phyloP scores from a whole-genome alignment of 2,113 vertebrate genomes.

The Penelope pileata region DNA sequence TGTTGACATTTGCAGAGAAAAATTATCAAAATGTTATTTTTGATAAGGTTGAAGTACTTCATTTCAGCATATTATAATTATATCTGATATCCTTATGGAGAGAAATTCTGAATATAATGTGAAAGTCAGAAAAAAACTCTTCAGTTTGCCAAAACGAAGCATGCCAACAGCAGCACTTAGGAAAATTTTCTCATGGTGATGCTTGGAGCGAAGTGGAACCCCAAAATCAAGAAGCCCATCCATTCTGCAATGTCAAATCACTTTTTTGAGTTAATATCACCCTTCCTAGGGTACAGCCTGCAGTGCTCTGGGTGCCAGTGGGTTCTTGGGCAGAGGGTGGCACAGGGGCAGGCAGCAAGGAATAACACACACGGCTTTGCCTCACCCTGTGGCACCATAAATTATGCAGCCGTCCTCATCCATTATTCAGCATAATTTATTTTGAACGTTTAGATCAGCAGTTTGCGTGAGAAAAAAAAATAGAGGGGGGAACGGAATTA shows the following conservation, averaged over 20 bases:
- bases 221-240: neutral
- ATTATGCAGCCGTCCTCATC: conserved; percentile 77
- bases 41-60: conserved; percentile 68
- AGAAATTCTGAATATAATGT: neutral
- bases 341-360: neutral
- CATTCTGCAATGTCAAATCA: neutral
- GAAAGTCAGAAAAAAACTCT: conserved; percentile 12
- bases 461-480: conserved; percentile 58
- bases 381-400: conserved; percentile 64
- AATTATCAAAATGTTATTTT: conserved; percentile 70
- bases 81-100: conserved; percentile 45
- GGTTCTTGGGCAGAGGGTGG: neutral
- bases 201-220: neutral
- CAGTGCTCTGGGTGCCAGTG: neutral
- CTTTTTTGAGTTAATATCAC: neutral
- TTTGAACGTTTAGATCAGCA: conserved; percentile 76
- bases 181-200: neutral
- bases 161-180: rapidly evolving
- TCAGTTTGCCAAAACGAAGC: neutral
- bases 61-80: conserved; percentile 59
- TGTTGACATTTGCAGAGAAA: conserved; percentile 67
- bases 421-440: conserved; percentile 81
- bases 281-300: neutral
- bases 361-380: neutral
- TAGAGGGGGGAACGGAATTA: neutral